Evolutionary conservation across 2,113 vertebrate species (phyloP), one percentile per base, ranked within the genome.

Genomic region (Gracilinanus agilis): DNA sequence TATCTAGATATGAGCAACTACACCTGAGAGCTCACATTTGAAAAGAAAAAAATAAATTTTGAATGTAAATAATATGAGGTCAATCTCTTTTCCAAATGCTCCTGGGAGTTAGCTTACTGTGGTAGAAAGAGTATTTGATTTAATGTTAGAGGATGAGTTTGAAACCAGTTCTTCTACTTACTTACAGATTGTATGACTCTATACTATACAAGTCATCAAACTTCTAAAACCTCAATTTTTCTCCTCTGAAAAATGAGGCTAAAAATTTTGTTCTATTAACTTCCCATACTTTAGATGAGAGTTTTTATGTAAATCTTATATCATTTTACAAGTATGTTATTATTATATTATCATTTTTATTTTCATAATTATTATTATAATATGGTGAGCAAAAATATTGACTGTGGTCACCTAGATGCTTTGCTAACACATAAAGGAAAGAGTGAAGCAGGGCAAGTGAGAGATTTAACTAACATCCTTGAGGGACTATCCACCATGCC

Each of bases 301-400:
- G n/a, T 90, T 75, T 95, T 58, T 90, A 24, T 67, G 90, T 49
- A 89, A 54, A 90, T 91, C 83, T 91, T 94, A 54, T 90, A 95
- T 92, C 56, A 75, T 92, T 54, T 5, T 92, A 9, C 61, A 97
- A 95, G 54, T 94, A n/a, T n/a, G 53, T 25, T 44, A 90, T 96
- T 88, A 58, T 89, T 92, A 93, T 96, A 90, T 54, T 94, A 93
- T 54, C 93, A 96, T 83, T 9, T 24, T 55, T 34, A n/a, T 53
- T 96, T 92, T 92, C 91, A 92, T 19, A 92, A 94, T 89, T 8
- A 92, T 23, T 92, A 61, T 92, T 54, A 93, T 24, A 91, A 10
- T 61, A 40, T 49, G 34, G 44, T 29, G 90, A 94, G 49, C 49
- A 75, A 44, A 0, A 0, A 53, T 94, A n/a, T 88, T 92, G 94